Conservation (phyloP, 2,888 invertebrate species). For the Latrodectus hesperus region DNA sequence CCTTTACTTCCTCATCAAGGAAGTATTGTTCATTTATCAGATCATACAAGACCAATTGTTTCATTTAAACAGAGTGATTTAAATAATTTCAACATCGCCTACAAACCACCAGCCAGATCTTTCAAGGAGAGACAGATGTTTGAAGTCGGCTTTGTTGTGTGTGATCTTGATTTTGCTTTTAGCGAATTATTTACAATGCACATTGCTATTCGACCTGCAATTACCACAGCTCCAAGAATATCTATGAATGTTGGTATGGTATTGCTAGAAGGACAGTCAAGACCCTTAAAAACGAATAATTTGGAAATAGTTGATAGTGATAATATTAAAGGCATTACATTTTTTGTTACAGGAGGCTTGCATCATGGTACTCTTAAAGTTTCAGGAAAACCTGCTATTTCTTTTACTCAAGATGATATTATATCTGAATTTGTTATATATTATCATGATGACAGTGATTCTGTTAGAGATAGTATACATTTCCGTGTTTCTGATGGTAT, state of each 20-base stretch:
- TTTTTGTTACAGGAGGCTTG: conserved; percentile 74
- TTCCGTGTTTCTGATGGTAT: conserved; percentile 74
- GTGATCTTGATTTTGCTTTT: conserved; percentile 74
- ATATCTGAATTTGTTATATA: conserved; percentile 58
- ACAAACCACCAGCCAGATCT: conserved; percentile 73
- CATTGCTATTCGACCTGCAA: conserved; percentile 74
- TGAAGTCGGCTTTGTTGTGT: conserved; percentile 74
- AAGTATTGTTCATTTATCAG: conserved; percentile 73
- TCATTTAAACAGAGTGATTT: conserved; percentile 75
- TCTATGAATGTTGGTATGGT: conserved; percentile 73
- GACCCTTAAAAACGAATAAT: conserved; percentile 72
- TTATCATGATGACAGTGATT: conserved; percentile 71
- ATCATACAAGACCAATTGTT: conserved; percentile 73
- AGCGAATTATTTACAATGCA: conserved; percentile 74
- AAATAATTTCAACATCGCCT: conserved; percentile 74
- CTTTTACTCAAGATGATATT: conserved; percentile 64
- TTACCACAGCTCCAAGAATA: conserved; percentile 73
- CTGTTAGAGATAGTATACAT: conserved; percentile 73
- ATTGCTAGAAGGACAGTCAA: conserved; percentile 74
- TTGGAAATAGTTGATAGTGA: conserved; percentile 74
- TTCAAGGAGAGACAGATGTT: conserved; percentile 73
- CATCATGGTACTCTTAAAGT: conserved; percentile 73
- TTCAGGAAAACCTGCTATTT: conserved; percentile 72
- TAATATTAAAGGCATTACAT: conserved; percentile 73
- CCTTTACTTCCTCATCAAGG: conserved; percentile 73